Conservation (phyloP, 2,888 invertebrate species). For the Bombylius discolor region DNA sequence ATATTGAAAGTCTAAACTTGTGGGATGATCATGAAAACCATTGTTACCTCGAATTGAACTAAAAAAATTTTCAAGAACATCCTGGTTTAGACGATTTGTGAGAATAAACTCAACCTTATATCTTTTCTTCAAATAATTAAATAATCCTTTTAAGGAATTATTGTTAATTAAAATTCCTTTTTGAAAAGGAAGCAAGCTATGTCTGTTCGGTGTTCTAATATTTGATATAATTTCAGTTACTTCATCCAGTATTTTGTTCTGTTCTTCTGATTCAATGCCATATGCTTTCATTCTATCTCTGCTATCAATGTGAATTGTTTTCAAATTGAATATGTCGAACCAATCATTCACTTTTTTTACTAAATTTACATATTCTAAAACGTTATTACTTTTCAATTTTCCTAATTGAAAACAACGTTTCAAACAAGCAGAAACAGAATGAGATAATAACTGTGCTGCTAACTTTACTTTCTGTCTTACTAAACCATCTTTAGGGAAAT, state of each 20-base stretch:
- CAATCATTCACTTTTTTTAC: conserved; percentile 16
- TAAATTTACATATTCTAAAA: conserved; percentile 15
- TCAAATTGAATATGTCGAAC: conserved; percentile 12
- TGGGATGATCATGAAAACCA: too few species aligned
- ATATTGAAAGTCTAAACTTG: too few species aligned
- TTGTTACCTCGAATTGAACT: too few species aligned
- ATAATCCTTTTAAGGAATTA: too few species aligned
- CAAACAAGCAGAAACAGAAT: conserved; percentile 15
- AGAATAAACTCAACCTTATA: too few species aligned
- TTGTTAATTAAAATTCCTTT: background rate
- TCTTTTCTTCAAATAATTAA: too few species aligned
- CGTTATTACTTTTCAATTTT: conserved; percentile 7
- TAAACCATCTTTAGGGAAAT: background rate
- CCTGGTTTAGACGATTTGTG: too few species aligned
- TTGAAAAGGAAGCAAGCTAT: background rate
- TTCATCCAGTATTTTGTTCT: background rate
- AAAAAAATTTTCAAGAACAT: too few species aligned
- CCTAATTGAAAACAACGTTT: conserved; percentile 13
- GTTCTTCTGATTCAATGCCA: background rate
- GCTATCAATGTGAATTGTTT: background rate
- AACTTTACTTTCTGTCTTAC: conserved; percentile 5
- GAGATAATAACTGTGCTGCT: conserved; percentile 18
- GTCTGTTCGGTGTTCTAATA: background rate
- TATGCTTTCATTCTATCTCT: background rate
- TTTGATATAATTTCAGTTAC: background rate